These are phyloP conservation scores for Suncus etruscus DNA, from an alignment of 2,113 vertebrate genomes.

Conservation along the genomic window DNA sequence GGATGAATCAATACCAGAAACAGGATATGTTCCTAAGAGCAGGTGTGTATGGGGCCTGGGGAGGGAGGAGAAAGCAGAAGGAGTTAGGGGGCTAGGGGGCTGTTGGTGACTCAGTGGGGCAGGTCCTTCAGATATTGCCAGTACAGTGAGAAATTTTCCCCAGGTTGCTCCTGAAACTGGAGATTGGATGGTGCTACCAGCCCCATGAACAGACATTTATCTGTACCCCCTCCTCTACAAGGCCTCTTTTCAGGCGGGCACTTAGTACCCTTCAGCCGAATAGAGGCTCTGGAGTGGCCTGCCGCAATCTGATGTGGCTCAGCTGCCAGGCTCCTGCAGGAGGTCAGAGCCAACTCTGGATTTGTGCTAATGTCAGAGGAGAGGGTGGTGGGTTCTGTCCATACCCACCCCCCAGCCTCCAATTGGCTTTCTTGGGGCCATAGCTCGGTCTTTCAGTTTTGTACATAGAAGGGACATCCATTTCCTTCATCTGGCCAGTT, in stretches of 20 bases:
- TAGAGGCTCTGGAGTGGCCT: too few relatives aligned
- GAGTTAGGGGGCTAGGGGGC: background rate
- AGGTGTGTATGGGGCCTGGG: too few relatives aligned
- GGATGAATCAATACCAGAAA: background rate
- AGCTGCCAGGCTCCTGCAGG: too few relatives aligned
- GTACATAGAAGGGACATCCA: background rate
- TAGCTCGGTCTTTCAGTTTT: background rate
- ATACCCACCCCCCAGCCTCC: background rate
- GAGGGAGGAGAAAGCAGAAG: background rate
- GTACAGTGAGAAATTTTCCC: background rate
- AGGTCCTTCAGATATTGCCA: background rate
- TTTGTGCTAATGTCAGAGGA: background rate
- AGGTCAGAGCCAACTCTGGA: background rate
- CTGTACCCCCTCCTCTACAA: background rate
- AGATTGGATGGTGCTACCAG: background rate
- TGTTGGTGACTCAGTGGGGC: accelerated
- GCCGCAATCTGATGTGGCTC: too few relatives aligned
- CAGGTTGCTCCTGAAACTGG: too few relatives aligned
- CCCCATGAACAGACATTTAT: too few relatives aligned
- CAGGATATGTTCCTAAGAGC: background rate
- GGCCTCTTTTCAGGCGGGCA: background rate
- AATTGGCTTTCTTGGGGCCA: background rate
- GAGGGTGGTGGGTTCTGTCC: background rate
- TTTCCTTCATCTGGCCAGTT: background rate
- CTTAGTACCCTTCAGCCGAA: background rate